Conservation (phyloP, 2,888 invertebrate genomes). For the Heliconius hortense region DNA sequence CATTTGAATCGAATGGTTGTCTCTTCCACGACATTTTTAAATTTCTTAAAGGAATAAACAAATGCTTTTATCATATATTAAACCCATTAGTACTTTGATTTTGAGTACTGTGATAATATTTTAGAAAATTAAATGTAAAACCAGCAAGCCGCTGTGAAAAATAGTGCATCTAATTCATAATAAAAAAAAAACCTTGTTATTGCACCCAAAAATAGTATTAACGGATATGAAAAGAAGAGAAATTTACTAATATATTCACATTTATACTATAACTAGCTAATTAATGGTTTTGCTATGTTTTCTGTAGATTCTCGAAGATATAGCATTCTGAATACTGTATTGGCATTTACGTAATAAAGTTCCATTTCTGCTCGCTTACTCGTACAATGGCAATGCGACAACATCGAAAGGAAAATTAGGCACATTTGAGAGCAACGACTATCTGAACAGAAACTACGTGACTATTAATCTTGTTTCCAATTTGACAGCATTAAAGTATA, state of each 20-base stretch:
- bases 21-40: background rate
- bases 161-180: background rate
- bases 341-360: background rate
- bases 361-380: conserved; percentile 1
- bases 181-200: background rate
- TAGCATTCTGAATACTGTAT: background rate
- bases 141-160: too few species aligned
- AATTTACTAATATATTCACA: background rate
- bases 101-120: too few species aligned
- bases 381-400: background rate
- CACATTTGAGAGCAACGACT: background rate
- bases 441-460: background rate
- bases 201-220: background rate
- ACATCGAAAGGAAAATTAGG: conserved; percentile 1
- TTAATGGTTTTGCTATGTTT: background rate
- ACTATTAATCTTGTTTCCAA: background rate
- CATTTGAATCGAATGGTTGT: background rate
- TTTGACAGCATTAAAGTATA: background rate
- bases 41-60: background rate
- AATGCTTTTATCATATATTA: too few species aligned
- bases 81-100: too few species aligned
- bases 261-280: background rate
- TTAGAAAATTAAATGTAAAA: too few species aligned
- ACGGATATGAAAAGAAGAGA: background rate
- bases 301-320: too few species aligned